Evolutionary conservation across 2,888 invertebrate genomes (phyloP).

Genomic region (Xanthia togata): DNA sequence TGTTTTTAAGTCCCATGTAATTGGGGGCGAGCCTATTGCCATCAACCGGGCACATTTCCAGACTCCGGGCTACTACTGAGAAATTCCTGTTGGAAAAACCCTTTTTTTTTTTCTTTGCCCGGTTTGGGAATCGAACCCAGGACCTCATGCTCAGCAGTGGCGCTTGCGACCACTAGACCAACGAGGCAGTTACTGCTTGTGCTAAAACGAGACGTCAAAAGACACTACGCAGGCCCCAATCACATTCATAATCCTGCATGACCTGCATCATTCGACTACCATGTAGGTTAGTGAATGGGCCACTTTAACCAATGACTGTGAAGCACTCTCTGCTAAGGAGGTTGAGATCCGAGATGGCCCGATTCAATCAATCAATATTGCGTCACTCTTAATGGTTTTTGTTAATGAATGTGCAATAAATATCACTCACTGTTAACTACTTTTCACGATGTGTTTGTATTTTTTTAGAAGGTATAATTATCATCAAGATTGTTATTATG

Average conservation of each 20-base stretch:
- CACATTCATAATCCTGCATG: constrained; percentile 8
- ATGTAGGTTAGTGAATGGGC: constrained; percentile 54
- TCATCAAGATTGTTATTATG: too few species aligned
- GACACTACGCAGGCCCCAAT: background rate
- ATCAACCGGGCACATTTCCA: too few species aligned
- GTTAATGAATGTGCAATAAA: constrained; percentile 55
- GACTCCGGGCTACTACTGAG: too few species aligned
- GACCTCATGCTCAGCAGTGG: too few species aligned
- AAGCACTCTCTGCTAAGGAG: constrained; percentile 30
- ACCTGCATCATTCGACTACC: constrained; percentile 2
- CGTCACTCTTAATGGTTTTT: constrained; percentile 62
- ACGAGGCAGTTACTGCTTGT: too few species aligned
- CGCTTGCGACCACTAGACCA: too few species aligned
- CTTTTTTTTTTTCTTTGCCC: too few species aligned
- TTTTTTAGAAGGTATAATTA: background rate
- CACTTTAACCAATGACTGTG: constrained; percentile 28
- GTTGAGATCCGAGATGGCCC: constrained; percentile 56
- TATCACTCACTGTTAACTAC: constrained; percentile 23
- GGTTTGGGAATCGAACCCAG: too few species aligned
- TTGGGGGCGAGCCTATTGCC: too few species aligned
- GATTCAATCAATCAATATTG: constrained; percentile 64
- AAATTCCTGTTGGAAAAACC: too few species aligned
- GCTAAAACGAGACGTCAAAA: background rate
- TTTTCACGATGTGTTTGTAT: constrained; percentile 13
- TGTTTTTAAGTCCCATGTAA: too few species aligned